phyloP scores from a whole-genome alignment of 2,113 vertebrate genomes.

The Nipponia nippon region DNA sequence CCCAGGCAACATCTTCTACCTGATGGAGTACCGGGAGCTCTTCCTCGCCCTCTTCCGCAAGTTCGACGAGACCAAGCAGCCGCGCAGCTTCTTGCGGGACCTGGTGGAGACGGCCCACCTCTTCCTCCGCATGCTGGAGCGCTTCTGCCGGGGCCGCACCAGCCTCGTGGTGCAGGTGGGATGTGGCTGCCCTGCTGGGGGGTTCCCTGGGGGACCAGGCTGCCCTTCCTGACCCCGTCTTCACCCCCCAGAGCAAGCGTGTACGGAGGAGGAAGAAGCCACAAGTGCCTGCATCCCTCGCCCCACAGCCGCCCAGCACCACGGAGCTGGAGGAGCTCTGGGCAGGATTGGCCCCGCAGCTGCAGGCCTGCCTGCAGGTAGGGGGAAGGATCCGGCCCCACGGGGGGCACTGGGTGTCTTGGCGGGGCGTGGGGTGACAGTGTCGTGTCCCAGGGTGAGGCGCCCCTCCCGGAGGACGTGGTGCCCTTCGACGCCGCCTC shows the following conservation, averaged over 20 bases:
- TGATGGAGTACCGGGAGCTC: conserved; percentile 96
- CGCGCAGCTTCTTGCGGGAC: conserved; percentile 86
- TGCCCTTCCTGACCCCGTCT: neutral
- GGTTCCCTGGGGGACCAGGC: accelerated
- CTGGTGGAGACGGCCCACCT: conserved; percentile 93
- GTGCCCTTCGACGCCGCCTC: conserved; percentile 91
- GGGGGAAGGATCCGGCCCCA: accelerated
- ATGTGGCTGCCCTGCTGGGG: accelerated
- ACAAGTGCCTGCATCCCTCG: accelerated
- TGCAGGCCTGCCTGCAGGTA: conserved; percentile 73
- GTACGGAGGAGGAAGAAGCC: conserved; percentile 75
- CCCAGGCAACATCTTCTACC: conserved; percentile 95
- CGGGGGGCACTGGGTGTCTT: accelerated
- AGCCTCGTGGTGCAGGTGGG: conserved; percentile 88
- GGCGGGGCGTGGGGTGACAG: accelerated
- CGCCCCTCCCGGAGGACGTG: conserved; percentile 53
- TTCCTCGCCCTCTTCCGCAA: conserved; percentile 91
- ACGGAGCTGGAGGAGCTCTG: conserved; percentile 79
- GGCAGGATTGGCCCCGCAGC: conserved; percentile 78
- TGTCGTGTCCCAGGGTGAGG: neutral
- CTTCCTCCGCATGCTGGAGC: conserved; percentile 92
- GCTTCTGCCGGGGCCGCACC: conserved; percentile 84
- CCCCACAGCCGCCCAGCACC: neutral
- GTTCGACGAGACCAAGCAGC: conserved; percentile 88
- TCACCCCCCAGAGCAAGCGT: conserved; percentile 74